Conservation (phyloP, 2,113 vertebrate genomes). For the Gracilinanus agilis region DNA sequence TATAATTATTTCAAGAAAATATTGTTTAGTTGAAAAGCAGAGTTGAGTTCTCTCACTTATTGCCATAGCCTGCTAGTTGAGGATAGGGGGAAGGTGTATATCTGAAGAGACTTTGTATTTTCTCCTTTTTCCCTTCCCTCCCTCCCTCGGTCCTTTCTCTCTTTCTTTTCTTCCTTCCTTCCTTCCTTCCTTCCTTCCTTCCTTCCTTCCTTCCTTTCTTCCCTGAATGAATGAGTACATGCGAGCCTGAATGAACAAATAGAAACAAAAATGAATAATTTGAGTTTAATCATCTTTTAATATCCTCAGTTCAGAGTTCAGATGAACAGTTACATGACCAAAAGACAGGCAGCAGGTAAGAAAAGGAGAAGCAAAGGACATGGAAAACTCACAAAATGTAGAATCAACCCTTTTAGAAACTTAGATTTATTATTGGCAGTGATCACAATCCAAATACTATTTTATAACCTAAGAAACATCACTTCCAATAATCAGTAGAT, state of each 20-base stretch:
- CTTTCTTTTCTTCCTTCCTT: rapidly evolving
- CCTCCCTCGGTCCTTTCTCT: neutral
- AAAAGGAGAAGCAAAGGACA: neutral
- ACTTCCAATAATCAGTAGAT: constrained; percentile 37
- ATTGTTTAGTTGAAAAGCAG: too few relatives aligned
- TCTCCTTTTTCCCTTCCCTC: neutral
- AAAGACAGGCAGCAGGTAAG: neutral
- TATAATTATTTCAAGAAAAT: too few relatives aligned
- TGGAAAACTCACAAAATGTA: neutral
- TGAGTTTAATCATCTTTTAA: neutral
- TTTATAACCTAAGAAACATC: neutral
- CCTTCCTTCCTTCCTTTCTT: neutral
- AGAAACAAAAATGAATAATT: neutral
- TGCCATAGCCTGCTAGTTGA: too few relatives aligned
- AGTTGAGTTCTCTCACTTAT: too few relatives aligned
- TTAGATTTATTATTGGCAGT: neutral
- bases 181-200: too few relatives aligned
- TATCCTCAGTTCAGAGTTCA: constrained; percentile 7
- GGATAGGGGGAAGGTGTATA: too few relatives aligned
- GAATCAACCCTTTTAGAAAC: neutral
- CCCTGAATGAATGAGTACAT: neutral
- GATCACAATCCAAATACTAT: neutral
- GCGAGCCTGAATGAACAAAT: neutral
- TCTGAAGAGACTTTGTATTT: too few relatives aligned
- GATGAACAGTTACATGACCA: neutral